Base-by-base conservation (phyloP, 1,140 invertebrate genomes). In the Piezodorus guildinii region DNA sequence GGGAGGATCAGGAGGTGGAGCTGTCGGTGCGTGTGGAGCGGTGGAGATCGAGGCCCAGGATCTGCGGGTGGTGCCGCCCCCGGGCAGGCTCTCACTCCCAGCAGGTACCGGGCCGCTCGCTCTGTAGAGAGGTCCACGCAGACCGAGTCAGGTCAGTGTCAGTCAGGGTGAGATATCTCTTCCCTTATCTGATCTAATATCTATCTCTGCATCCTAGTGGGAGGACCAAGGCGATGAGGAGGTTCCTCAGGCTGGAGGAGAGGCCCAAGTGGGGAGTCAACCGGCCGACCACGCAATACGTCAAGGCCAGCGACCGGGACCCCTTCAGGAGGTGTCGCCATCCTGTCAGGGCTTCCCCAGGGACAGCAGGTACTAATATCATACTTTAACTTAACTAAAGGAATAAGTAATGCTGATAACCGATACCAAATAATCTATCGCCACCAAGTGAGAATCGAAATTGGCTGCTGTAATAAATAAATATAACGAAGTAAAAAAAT, bases 221-320 rank as follows among this genome's bases (percentile, higher is more conserved):
- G 56, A 68, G 66, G 67, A 62, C 71, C 71, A 66, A 56, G 72
- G n/a, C 71, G 74, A 44, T 34, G 69, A 60, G 68, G 70, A 64
- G 34, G 64, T 69, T 56, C 68, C 77, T 78, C 69, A 77, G 77
- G 68, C 73, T 78, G 60, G 79, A 80, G 70, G 82, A 77, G 67
- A 76, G 81, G 63, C 83, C 83, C 0, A 83, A 84, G 70, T 85
- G 83, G 83, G 82, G 82, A 25, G 81, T 80, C 0, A 84, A 83
- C 69, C 78, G 82, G 68, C 84, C 84, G 60, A 82, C 79, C 39
- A 85, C 81, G 14, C 80, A 85, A 66, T 88, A 87, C 70, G 77
- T 86, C 67, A 87, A 86, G 66, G 85, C 87, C 74, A 87, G 85
- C 68, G 86, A 87, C 71, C 85, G 86, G 71, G 85, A 87, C 74